Percentiles rank a stretch among this genome's conserved stretches.
phyloP scores from a whole-genome alignment of 2,113 vertebrate genomes.

The Prunella himalayana region DNA sequence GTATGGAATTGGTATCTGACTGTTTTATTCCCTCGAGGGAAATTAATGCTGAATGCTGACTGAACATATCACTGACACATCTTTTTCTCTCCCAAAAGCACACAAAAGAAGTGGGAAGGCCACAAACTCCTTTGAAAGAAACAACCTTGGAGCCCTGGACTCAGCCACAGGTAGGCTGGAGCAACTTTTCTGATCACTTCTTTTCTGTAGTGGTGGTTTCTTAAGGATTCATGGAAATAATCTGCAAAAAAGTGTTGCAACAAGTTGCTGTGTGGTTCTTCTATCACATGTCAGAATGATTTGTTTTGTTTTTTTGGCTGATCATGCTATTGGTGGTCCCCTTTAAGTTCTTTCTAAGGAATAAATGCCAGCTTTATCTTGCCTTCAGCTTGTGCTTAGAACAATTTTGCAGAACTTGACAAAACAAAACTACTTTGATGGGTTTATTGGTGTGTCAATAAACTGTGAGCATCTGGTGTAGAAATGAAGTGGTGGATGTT shows the following conservation, averaged over 20 bases:
- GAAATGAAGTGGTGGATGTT: background rate
- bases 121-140: slow-evolving; percentile 69
- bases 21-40: background rate
- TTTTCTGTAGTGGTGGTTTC: background rate
- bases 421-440: background rate
- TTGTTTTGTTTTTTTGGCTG: background rate
- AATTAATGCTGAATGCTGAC: background rate
- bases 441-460: background rate
- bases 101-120: slow-evolving; percentile 61
- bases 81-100: slow-evolving; percentile 43
- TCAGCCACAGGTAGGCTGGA: slow-evolving; percentile 67
- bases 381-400: background rate
- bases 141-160: slow-evolving; percentile 66
- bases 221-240: background rate
- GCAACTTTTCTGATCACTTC: background rate
- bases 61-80: background rate
- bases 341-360: background rate
- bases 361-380: background rate
- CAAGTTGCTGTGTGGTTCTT: background rate
- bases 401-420: background rate
- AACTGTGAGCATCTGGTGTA: background rate
- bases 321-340: background rate
- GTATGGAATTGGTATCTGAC: background rate
- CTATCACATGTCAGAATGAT: fast-evolving
- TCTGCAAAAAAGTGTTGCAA: background rate